Evolutionary conservation across 2,888 invertebrate genomes (phyloP).

Genomic region (Campaea margaritaria): DNA sequence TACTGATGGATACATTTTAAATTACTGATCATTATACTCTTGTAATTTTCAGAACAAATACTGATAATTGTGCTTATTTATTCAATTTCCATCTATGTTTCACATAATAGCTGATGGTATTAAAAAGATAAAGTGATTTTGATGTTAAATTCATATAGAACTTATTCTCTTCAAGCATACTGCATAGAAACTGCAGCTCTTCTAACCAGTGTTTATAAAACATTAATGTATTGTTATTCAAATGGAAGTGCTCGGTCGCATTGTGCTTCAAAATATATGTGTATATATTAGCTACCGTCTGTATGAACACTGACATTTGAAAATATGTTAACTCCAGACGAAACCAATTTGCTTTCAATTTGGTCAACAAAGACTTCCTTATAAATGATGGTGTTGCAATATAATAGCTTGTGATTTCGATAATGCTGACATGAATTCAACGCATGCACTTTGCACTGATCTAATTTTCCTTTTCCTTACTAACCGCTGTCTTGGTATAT

Average conservation of each 20-base stretch:
- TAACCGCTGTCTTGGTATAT: constrained; percentile 37
- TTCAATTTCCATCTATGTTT: too few relatives aligned
- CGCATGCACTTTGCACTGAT: constrained; percentile 28
- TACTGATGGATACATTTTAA: too few relatives aligned
- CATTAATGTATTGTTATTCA: constrained; percentile 37
- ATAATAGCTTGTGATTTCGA: background rate
- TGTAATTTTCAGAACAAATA: too few relatives aligned
- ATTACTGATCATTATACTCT: too few relatives aligned
- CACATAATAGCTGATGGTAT: too few relatives aligned
- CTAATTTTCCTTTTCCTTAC: constrained; percentile 41
- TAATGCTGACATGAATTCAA: constrained; percentile 26
- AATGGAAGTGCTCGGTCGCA: constrained; percentile 15
- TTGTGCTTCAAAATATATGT: constrained; percentile 13
- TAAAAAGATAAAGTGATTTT: background rate
- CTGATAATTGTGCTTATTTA: too few relatives aligned
- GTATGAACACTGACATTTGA: constrained; percentile 2
- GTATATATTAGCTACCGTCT: background rate
- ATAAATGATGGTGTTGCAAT: constrained; percentile 16
- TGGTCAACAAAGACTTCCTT: constrained; percentile 15
- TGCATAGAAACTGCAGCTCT: background rate
- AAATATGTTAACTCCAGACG: constrained; percentile 7
- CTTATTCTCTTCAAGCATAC: background rate
- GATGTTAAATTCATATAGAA: background rate
- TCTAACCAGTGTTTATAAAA: constrained; percentile 22
- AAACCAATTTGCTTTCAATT: constrained; percentile 6